Conservation (phyloP, 2,888 invertebrate genomes). For the Diarsia dahlii region DNA sequence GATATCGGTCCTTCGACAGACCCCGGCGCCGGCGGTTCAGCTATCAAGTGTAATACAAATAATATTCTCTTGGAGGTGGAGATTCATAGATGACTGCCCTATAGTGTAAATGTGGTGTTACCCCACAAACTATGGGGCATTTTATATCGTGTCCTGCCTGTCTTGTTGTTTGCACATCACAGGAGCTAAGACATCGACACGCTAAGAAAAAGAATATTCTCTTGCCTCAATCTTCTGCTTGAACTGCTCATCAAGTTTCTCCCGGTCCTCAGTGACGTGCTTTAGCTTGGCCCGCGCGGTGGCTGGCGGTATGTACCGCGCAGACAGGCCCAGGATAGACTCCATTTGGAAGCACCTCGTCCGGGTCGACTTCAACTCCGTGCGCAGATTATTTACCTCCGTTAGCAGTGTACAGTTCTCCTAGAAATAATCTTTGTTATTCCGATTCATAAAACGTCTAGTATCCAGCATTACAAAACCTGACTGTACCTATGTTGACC, state of each 20-base stretch:
- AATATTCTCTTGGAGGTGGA: constrained; percentile 62
- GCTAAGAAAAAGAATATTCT: neutral
- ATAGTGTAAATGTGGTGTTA: too few species aligned
- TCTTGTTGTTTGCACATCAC: too few species aligned
- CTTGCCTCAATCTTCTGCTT: constrained; percentile 87
- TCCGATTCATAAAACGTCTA: neutral
- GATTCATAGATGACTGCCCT: too few species aligned
- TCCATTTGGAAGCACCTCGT: constrained; percentile 93
- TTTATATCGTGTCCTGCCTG: too few species aligned
- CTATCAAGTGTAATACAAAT: neutral
- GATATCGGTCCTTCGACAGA: neutral
- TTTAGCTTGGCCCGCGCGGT: constrained; percentile 92
- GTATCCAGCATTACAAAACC: neutral
- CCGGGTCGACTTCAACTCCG: constrained; percentile 92
- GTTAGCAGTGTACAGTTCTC: constrained; percentile 95
- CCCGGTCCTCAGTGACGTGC: constrained; percentile 91
- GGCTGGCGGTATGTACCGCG: constrained; percentile 90
- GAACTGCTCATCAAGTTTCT: constrained; percentile 91
- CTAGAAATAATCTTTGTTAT: constrained; percentile 69
- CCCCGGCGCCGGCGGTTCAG: neutral
- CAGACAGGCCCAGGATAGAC: constrained; percentile 92
- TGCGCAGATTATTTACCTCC: constrained; percentile 94
- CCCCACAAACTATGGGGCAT: too few species aligned
- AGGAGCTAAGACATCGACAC: too few species aligned
- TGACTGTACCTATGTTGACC: neutral